These are phyloP conservation scores for chimpanzee (Pan troglodytes) DNA, from an alignment of 2,113 vertebrate genomes.

Conservation along the genomic window DNA sequence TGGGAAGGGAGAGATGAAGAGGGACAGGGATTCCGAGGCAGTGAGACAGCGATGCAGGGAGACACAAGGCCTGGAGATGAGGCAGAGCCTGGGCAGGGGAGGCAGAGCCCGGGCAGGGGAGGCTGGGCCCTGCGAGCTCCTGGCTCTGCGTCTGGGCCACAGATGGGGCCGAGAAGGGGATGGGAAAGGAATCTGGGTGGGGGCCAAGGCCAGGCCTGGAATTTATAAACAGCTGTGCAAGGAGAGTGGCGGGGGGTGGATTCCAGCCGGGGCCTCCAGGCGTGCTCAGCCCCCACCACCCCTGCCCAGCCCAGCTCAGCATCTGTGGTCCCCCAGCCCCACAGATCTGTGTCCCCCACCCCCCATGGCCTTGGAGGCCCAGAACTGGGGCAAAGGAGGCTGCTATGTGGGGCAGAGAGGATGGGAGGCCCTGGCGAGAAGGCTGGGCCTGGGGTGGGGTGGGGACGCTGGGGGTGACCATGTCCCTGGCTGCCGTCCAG, in stretches of 20 bases:
- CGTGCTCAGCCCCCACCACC: not conserved
- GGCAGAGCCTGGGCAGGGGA: not conserved
- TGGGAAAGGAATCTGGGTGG: conserved; percentile 30
- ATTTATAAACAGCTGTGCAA: conserved; percentile 75
- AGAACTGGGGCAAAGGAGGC: conserved; percentile 46
- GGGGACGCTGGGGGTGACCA: not conserved
- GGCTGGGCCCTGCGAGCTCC: not conserved
- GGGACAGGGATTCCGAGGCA: not conserved
- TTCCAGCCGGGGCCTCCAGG: conserved; percentile 53
- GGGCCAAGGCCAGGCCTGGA: conserved; percentile 63
- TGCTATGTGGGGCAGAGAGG: conserved; percentile 45
- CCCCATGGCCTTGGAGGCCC: not conserved
- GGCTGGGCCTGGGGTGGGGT: not conserved
- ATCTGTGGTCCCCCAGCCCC: not conserved
- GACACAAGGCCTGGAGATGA: not conserved
- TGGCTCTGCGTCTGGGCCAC: not conserved
- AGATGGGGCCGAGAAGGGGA: conserved; percentile 20
- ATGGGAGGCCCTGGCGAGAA: not conserved
- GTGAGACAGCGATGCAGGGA: not conserved
- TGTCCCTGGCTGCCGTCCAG: conserved; percentile 62
- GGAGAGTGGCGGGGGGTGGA: conserved; percentile 48
- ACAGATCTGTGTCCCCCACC: not conserved
- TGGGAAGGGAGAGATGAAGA: not conserved
- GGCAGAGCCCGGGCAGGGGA: not conserved
- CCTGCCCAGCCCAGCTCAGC: not conserved